These are phyloP conservation scores for Isotomurus palustris DNA, from an alignment of 2,888 invertebrate genomes.

Conservation along the genomic window DNA sequence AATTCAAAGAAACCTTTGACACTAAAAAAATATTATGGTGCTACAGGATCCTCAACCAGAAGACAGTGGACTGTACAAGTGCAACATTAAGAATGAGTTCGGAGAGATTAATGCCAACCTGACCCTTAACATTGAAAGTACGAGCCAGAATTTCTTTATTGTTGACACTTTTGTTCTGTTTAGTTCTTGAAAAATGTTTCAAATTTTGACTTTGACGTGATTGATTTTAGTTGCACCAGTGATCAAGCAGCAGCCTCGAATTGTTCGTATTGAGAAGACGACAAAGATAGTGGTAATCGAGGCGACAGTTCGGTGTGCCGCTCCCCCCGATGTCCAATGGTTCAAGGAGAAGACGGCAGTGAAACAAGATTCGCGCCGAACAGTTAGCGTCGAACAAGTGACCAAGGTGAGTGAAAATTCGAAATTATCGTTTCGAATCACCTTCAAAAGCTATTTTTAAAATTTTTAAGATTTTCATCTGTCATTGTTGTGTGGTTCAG, in stretches of 20 bases:
- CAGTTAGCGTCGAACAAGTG: conserved; percentile 70
- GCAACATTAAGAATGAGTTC: conserved; percentile 90
- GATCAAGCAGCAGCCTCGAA: conserved; percentile 86
- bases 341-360: conserved; percentile 79
- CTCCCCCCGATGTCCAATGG: conserved; percentile 90
- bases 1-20: neutral
- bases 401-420: conserved; percentile 59
- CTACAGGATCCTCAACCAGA: conserved; percentile 80
- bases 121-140: conserved; percentile 96
- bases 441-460: neutral
- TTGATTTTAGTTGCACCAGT: conserved; percentile 72
- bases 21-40: neutral
- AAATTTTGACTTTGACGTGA: neutral
- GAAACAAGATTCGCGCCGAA: conserved; percentile 69
- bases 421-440: neutral
- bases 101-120: conserved; percentile 97
- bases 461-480: too few relatives aligned
- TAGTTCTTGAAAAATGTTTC: too few relatives aligned
- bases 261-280: conserved; percentile 86
- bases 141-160: conserved; percentile 51
- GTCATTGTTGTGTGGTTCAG: conserved; percentile 53
- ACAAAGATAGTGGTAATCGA: conserved; percentile 84
- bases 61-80: conserved; percentile 97
- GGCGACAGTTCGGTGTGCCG: conserved; percentile 87
- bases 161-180: too few relatives aligned